Base-by-base conservation (phyloP, 2,888 invertebrate genomes). In the Melinaea menophilus region DNA sequence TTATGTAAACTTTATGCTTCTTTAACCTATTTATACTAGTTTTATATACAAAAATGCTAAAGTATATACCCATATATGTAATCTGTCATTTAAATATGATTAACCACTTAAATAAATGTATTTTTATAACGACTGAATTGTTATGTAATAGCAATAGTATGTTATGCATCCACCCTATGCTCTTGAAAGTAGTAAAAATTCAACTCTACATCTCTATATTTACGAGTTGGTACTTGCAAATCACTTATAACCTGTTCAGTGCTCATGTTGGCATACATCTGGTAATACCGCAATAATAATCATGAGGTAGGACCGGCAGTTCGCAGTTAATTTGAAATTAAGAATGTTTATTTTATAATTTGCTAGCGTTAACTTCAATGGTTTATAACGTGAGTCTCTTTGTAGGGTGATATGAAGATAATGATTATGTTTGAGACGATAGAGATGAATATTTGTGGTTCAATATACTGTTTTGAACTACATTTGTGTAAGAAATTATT, bases 241-340 rank as follows among this genome's bases (percentile, higher is more conserved):
- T 74, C 72, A 74, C 65, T 71, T 66, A 67, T 72, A 69, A 66
- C 69, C 66, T 71, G 66, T 74, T 72, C 72, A 72, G 67, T 71
- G 70, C 64, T 71, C 72, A 72, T 69, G 68, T 71, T 70, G 69
- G 71, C 71, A 68, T 72, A 70, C 68, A 69, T 70, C 65, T 66
- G 62, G 71, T 59, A 65, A 71, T 67, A 66, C 69, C 67, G 69
- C 66, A 73, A 72, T 72, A 70, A 69, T 70, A 73, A 72, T 72
- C 67, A 72, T 72, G 69, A 68, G 67, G 69, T 67, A 65, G 65
- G 58, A 63, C 65, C 62, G 61, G 59, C 60, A 56, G 54, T 63
- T 58, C 48, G 59, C 35, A 64, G 64, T 70, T 69, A 65, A 62
- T 72, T 65, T 66, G 47, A 66, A 64, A 69, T 68, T 64, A 71